These are phyloP conservation scores for Neotoma lepida DNA, from an alignment of 2,113 vertebrate genomes.

Conservation along the genomic window DNA sequence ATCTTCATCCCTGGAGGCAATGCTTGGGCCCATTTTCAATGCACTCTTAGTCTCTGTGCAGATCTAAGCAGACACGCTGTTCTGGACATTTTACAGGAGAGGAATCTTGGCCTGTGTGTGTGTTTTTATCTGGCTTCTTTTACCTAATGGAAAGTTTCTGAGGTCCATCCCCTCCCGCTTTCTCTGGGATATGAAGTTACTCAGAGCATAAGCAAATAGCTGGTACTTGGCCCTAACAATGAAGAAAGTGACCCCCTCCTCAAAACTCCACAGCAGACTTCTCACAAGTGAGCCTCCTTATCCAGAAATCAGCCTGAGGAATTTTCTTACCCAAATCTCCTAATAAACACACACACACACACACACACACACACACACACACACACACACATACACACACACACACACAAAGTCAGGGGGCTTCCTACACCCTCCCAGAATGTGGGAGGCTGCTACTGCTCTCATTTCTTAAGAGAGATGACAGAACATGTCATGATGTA, in stretches of 20 bases:
- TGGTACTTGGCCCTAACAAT: background rate
- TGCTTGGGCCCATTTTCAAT: slow-evolving; percentile 14
- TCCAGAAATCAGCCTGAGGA: background rate
- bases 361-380: background rate
- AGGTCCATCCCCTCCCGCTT: background rate
- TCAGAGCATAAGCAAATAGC: slow-evolving; percentile 41
- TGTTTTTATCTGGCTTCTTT: slow-evolving; percentile 48
- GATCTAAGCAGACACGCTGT: slow-evolving; percentile 19
- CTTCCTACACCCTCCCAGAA: background rate
- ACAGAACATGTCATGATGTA: fast-evolving
- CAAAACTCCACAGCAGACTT: background rate
- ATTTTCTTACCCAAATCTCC: background rate
- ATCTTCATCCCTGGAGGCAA: slow-evolving; percentile 21
- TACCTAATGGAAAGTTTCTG: slow-evolving; percentile 13
- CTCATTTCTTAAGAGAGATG: background rate
- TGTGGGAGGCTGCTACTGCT: background rate
- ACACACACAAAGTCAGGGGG: background rate
- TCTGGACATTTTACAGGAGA: slow-evolving; percentile 44
- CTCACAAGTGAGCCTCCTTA: background rate
- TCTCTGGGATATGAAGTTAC: slow-evolving; percentile 19
- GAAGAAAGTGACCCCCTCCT: background rate
- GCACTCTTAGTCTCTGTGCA: slow-evolving; percentile 22
- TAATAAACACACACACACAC: background rate
- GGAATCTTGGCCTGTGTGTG: slow-evolving; percentile 14
- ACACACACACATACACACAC: background rate